phyloP scores from a whole-genome alignment of 2,888 invertebrate genomes.

The Frankliniella fusca region DNA sequence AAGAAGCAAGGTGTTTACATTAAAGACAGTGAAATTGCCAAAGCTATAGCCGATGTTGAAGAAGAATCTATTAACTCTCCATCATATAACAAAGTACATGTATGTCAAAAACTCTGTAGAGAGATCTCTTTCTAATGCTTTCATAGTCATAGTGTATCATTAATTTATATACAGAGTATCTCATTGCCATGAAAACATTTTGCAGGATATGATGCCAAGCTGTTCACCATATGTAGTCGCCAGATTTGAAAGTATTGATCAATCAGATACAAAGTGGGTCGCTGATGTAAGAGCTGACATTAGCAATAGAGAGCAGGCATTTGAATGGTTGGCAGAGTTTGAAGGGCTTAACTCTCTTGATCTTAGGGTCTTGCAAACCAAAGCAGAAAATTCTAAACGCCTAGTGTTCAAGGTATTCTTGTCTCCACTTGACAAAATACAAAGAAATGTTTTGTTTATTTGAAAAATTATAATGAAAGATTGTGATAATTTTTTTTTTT shows the following conservation, averaged over 20 bases:
- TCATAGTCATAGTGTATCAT: not conserved
- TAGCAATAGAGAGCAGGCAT: not conserved
- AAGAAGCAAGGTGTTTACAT: conserved; percentile 1
- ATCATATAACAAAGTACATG: not conserved
- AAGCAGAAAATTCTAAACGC: conserved; percentile 4
- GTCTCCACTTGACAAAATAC: not conserved
- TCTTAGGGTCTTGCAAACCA: not conserved
- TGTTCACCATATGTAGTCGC: not conserved
- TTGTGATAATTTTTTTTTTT: not conserved
- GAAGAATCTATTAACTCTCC: not conserved
- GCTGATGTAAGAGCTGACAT: not conserved
- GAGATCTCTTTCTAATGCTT: not conserved
- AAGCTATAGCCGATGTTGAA: not conserved
- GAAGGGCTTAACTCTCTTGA: conserved; percentile 13
- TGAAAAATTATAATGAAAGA: not conserved
- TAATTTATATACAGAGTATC: not conserved
- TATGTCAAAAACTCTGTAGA: not conserved
- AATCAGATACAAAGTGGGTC: not conserved
- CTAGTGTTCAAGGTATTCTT: not conserved
- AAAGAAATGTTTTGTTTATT: not conserved
- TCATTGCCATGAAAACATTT: not conserved
- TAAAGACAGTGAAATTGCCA: not conserved
- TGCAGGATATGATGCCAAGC: not conserved
- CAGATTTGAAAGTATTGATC: not conserved
- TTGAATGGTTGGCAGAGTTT: not conserved